Conservation (phyloP, 2,113 vertebrate species). For the Ia io region DNA sequence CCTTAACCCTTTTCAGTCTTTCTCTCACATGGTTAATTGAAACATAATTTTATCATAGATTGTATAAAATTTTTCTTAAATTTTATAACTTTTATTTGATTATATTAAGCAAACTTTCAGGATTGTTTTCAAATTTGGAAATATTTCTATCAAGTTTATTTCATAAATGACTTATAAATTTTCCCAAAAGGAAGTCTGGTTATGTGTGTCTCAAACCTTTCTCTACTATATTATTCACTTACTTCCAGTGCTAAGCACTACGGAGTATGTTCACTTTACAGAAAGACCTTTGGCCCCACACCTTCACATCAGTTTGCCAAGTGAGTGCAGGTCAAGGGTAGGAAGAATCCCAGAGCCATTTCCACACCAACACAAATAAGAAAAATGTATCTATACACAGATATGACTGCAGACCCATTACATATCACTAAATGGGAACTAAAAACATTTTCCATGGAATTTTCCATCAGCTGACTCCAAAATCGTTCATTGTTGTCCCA, state of each 20-base stretch:
- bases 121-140: neutral
- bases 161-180: neutral
- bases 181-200: neutral
- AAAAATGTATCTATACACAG: neutral
- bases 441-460: neutral
- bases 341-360: neutral
- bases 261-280: neutral
- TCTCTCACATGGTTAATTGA: neutral
- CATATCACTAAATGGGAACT: neutral
- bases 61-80: neutral
- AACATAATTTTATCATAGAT: neutral
- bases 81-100: neutral
- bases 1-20: neutral
- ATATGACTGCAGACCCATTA: neutral
- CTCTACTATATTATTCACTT: no score
- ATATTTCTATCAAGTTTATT: neutral
- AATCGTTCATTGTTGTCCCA: neutral
- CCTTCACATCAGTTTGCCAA: neutral
- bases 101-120: neutral
- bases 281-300: neutral
- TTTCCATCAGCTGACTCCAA: neutral
- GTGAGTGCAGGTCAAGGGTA: neutral
- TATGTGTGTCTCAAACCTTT: neutral
- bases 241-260: neutral
- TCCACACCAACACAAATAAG: neutral